Percentiles rank a stretch among this genome's conserved stretches.
Conservation (phyloP, 2,797 vertebrate genomes). For the Spatula clypeata region DNA sequence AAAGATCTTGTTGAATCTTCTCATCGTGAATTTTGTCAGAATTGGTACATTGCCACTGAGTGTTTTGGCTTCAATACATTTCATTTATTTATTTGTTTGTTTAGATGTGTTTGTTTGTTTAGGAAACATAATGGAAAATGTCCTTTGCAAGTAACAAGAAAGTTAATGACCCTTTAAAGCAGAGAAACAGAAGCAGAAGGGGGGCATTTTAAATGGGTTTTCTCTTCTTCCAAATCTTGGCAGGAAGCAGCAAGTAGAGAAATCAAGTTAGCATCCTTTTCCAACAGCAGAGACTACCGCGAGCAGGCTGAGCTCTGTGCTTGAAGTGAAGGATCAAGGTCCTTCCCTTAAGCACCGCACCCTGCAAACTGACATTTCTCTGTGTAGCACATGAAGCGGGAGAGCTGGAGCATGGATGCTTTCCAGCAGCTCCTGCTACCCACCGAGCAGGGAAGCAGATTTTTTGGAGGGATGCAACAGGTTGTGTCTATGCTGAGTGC, state of each 20-base stretch:
- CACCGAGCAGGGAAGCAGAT: neutral
- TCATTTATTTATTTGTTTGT: neutral
- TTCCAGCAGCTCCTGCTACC: neutral
- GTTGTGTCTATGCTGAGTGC: neutral
- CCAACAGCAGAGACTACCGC: neutral
- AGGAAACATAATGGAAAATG: neutral
- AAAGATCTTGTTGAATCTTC: constrained; percentile 22
- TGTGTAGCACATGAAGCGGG: neutral
- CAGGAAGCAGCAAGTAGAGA: neutral
- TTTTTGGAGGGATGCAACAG: neutral
- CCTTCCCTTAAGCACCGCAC: neutral
- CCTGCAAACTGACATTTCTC: neutral
- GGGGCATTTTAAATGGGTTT: neutral
- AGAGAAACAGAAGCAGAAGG: neutral
- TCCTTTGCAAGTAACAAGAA: constrained; percentile 1
- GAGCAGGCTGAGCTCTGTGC: neutral
- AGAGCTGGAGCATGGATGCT: rapidly evolving
- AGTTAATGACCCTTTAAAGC: neutral
- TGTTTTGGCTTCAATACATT: neutral
- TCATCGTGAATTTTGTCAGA: constrained; percentile 22
- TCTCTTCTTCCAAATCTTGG: neutral
- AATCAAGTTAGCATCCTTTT: constrained; percentile 19
- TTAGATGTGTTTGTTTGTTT: neutral
- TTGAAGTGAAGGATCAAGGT: neutral
- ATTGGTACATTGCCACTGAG: neutral